Base-by-base conservation (phyloP, 2,113 vertebrate species). In the Eudyptes chrysolophus region DNA sequence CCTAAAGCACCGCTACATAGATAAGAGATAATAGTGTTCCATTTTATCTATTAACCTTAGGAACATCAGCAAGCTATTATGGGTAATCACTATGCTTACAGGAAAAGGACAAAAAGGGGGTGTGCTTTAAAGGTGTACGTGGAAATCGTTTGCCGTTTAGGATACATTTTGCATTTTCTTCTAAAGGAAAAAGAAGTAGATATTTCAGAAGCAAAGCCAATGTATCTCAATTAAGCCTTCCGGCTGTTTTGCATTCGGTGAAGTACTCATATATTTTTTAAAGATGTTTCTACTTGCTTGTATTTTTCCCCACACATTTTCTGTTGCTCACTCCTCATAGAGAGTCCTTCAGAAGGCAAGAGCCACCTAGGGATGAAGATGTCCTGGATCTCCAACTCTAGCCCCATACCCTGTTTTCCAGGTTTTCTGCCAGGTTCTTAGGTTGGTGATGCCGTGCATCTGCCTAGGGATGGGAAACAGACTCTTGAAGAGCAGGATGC, bases 41-140 rank as follows among this genome's bases (percentile, higher is more conserved):
- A 84, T 84, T 92, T 96, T 94, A 83, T 85, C 90, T 95, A 87
- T 94, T 97, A 97, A 95, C 87, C 87, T 89, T 10, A 62, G 87
- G 57, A 96, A 93, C 78, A 79, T 18, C 0, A 1, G 66, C 66
- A 87, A 89, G 87, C 89, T 85, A 83, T 85, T 87, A 85, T 2
- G 13, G 70, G 74, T 81, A 57, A 89, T 83, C 52, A 48, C 46
- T 58, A 36, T 34, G 61, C 92, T 78, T 84, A 55, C 34, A 91
- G 57, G 75, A 92, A 64, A 84, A 75, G 65, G 57, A 61, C 10
- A 90, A 60, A 82, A 95, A 82, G 12, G 25, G 16, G 21, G 40
- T 65, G 46, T 52, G 34, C 46, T 92, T 92, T 82, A 87, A 85
- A 82, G 32, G 11, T 0, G 0, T 26, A 24, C 11, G 4, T 49